phyloP scores from a whole-genome alignment of 2,797 vertebrate species.

The Acropternis orthonyx region DNA sequence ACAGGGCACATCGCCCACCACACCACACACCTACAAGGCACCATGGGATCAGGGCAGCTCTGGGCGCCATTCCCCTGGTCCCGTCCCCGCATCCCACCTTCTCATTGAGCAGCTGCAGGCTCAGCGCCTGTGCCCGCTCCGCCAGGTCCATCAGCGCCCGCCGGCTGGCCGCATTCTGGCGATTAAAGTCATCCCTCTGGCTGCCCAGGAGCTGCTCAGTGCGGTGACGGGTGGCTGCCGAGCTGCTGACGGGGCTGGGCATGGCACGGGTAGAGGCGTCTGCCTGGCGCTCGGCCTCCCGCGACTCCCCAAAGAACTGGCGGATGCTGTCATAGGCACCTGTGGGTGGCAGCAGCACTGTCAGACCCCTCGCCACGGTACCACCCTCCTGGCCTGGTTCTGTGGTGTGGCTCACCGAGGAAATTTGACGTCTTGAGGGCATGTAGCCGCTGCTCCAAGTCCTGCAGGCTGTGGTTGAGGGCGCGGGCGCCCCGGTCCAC shows the following conservation, averaged over 20 bases:
- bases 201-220: conserved; percentile 81
- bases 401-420: conserved; percentile 77
- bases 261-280: conserved; percentile 80
- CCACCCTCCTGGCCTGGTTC: fast-evolving
- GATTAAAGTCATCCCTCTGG: conserved; percentile 86
- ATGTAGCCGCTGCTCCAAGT: conserved; percentile 84
- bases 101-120: conserved; percentile 88
- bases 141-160: conserved; percentile 82
- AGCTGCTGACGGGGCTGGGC: conserved; percentile 85
- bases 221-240: conserved; percentile 80
- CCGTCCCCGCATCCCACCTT: conserved; percentile 76
- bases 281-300: conserved; percentile 82
- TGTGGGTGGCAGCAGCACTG: neutral
- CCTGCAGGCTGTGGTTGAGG: conserved; percentile 86
- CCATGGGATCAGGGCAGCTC: fast-evolving
- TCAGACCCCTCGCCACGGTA: fast-evolving
- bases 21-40: conserved; percentile 88
- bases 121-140: conserved; percentile 72
- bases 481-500: conserved; percentile 87
- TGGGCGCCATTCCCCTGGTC: fast-evolving
- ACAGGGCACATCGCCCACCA: conserved; percentile 83
- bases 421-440: conserved; percentile 95
- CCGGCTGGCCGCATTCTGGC: conserved; percentile 87
- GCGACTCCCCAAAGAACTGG: conserved; percentile 83
- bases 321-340: conserved; percentile 94